A percentile compares a stretch with the other conserved stretches of the same genome.
Conservation (phyloP, 1,140 invertebrate species). For the Dendroctonus valens region DNA sequence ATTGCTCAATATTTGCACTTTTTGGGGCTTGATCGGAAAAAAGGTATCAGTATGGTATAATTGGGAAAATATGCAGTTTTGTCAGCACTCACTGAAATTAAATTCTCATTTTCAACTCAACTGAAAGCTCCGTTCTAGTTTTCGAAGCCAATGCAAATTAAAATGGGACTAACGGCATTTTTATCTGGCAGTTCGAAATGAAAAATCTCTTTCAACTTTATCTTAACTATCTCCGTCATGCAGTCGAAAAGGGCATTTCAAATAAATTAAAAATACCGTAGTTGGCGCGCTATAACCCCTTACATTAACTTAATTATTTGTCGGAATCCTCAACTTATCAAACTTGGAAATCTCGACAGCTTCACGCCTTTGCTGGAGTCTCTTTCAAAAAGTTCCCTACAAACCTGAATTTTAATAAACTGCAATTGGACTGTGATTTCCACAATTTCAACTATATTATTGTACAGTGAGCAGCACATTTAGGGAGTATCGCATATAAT, state of each 20-base stretch:
- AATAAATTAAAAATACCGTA: conserved; percentile 22
- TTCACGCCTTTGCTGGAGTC: conserved; percentile 11
- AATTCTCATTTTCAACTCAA: too few species aligned
- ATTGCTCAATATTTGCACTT: conserved; percentile 1
- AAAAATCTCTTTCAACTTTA: conserved; percentile 9
- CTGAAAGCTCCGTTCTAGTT: background rate
- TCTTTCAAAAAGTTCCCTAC: background rate
- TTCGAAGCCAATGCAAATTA: background rate
- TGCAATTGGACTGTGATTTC: too few species aligned
- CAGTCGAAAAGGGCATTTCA: conserved; percentile 15
- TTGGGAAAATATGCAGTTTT: too few species aligned
- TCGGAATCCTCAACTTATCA: conserved; percentile 11
- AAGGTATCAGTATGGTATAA: too few species aligned
- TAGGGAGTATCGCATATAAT: too few species aligned
- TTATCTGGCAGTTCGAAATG: background rate
- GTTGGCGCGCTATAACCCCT: conserved; percentile 12
- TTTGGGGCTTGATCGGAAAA: background rate
- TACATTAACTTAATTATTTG: conserved; percentile 29
- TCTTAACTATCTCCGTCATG: background rate
- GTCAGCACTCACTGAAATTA: too few species aligned
- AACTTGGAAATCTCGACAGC: conserved; percentile 10
- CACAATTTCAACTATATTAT: too few species aligned
- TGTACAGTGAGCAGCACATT: too few species aligned
- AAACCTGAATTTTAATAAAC: too few species aligned
- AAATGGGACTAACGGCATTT: background rate